Conservation (phyloP, 2,113 vertebrate species). For the Fukomys damarensis region DNA sequence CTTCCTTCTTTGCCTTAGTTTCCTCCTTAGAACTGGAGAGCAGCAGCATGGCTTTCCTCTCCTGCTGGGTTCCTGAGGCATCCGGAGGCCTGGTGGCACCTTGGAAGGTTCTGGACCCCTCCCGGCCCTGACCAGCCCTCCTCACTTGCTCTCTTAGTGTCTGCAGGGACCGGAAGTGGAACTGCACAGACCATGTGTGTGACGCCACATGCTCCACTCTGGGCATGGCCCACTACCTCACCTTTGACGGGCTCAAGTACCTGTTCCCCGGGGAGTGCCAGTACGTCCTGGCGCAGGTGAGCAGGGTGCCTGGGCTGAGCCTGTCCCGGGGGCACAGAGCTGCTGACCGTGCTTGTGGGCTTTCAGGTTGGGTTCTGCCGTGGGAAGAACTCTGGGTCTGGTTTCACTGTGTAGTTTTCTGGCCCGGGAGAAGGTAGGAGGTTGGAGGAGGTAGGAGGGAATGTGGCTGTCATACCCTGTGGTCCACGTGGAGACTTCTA, state of each 20-base stretch:
- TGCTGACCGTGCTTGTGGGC: neutral
- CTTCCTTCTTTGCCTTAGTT: neutral
- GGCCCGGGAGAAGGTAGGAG: neutral
- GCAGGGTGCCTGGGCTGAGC: neutral
- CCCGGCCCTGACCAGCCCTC: accelerated
- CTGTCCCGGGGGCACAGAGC: neutral
- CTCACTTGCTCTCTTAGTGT: constrained; percentile 82
- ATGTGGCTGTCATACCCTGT: no score
- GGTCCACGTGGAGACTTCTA: neutral
- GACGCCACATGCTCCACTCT: constrained; percentile 91
- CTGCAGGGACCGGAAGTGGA: constrained; percentile 94
- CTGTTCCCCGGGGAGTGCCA: constrained; percentile 95
- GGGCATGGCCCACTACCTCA: constrained; percentile 94
- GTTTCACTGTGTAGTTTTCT: neutral
- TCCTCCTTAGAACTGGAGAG: neutral
- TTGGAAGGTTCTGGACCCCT: neutral
- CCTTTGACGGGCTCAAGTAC: constrained; percentile 95
- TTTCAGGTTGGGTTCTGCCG: neutral
- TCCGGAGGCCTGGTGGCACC: neutral
- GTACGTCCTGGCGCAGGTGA: constrained; percentile 96
- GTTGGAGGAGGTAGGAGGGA: no score
- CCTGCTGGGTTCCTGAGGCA: neutral
- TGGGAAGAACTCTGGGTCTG: neutral
- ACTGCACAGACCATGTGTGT: constrained; percentile 91
- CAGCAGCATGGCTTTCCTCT: neutral